Evolutionary conservation across 2,888 invertebrate genomes (phyloP).

Genomic region (Ennomos quercinarius): DNA sequence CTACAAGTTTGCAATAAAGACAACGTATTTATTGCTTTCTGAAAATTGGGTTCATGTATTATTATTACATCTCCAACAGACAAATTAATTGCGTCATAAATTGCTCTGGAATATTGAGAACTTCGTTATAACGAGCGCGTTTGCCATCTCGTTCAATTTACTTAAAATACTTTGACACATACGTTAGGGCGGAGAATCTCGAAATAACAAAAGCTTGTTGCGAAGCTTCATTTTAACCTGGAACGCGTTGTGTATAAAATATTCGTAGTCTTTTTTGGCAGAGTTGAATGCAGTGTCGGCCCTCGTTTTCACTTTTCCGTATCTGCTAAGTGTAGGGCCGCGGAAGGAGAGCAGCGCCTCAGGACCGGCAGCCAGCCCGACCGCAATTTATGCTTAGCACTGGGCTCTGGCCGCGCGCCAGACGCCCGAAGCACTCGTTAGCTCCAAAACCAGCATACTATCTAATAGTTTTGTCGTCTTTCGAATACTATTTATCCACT

Average conservation of each 20-base stretch:
- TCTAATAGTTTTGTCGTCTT: slow-evolving; percentile 75
- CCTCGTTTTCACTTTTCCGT: slow-evolving; percentile 62
- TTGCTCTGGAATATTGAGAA: slow-evolving; percentile 32
- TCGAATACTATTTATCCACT: slow-evolving; percentile 64
- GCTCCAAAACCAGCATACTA: slow-evolving; percentile 59
- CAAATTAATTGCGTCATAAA: slow-evolving; percentile 39
- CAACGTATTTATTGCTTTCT: slow-evolving; percentile 47
- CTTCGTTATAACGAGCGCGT: slow-evolving; percentile 20
- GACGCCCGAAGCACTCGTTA: slow-evolving; percentile 68
- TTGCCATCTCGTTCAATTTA: slow-evolving; percentile 20
- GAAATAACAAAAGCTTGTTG: slow-evolving; percentile 4
- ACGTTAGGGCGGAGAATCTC: slow-evolving; percentile 6
- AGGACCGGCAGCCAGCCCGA: slow-evolving; percentile 40
- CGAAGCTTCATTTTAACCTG: slow-evolving; percentile 22
- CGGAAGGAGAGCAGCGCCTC: slow-evolving; percentile 35
- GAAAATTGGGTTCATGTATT: slow-evolving; percentile 49
- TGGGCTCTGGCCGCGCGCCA: slow-evolving; percentile 66
- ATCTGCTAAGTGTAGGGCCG: slow-evolving; percentile 37
- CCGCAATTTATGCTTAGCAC: slow-evolving; percentile 65
- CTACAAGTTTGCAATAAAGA: slow-evolving; percentile 30
- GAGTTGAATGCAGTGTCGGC: slow-evolving; percentile 38
- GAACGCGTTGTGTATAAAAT: slow-evolving; percentile 19
- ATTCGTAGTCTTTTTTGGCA: slow-evolving; percentile 31
- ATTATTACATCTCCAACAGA: slow-evolving; percentile 32
- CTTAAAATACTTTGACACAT: slow-evolving; percentile 27